phyloP scores from a whole-genome alignment of 37 sponge, comb jelly and placozoan species.

The Chondrosia reniformis region DNA sequence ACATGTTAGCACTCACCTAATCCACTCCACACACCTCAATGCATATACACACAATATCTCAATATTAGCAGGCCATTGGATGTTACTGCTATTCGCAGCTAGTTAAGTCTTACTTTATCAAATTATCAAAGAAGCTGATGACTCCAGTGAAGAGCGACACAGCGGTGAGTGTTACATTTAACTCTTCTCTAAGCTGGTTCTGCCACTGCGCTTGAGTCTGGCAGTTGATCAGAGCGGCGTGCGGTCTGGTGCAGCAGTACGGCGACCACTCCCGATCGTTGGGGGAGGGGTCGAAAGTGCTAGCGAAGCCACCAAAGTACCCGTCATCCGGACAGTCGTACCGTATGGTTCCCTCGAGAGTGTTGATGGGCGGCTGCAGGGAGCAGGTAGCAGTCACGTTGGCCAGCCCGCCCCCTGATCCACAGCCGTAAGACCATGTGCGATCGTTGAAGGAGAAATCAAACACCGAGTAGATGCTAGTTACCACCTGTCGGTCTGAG shows the following conservation, averaged over 20 bases:
- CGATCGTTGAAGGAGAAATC: conserved; percentile 21
- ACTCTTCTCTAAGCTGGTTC: conserved; percentile 31
- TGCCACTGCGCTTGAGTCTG: conserved; percentile 26
- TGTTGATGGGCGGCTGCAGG: conserved; percentile 47
- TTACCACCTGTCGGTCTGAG: conserved; percentile 11
- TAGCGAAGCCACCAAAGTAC: conserved; percentile 55
- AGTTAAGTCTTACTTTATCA: conserved; percentile 36
- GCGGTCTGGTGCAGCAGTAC: conserved; percentile 66
- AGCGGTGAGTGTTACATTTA: conserved; percentile 37
- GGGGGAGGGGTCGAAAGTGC: conserved; percentile 21
- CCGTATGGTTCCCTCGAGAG: conserved; percentile 11
- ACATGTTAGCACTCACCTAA: background rate
- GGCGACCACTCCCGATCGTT: conserved; percentile 63
- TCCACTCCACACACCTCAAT: background rate
- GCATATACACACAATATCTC: background rate
- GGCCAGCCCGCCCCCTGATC: conserved; percentile 42
- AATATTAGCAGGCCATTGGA: background rate
- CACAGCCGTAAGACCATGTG: conserved; percentile 60
- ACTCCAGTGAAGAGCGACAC: conserved; percentile 48
- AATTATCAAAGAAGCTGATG: conserved; percentile 37
- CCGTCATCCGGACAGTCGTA: conserved; percentile 56
- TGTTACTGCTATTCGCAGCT: background rate
- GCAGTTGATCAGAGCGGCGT: conserved; percentile 59
- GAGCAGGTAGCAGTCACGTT: conserved; percentile 46
- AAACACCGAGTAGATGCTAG: conserved; percentile 56